Percentiles rank a stretch among this genome's conserved stretches.
Conservation (phyloP, 2,113 vertebrate species). For the Oryzias melastigma region DNA sequence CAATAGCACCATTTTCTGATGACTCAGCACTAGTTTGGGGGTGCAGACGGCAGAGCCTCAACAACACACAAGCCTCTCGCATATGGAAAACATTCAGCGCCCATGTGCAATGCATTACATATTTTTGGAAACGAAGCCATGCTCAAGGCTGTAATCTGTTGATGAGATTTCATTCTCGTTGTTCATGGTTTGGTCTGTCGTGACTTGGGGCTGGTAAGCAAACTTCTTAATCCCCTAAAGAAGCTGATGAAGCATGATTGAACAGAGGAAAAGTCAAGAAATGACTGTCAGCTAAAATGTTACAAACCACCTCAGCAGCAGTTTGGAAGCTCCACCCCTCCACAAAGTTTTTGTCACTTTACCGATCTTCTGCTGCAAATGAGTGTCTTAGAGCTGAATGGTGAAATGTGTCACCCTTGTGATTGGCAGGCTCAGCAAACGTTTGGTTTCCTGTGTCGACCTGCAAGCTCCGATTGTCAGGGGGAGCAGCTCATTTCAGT, state of each 20-base stretch:
- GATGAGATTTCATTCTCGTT: slow-evolving; percentile 59
- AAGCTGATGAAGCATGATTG: slow-evolving; percentile 24
- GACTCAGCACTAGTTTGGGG: slow-evolving; percentile 57
- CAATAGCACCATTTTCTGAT: slow-evolving; percentile 49
- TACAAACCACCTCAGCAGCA: slow-evolving; percentile 2
- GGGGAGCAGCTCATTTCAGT: slow-evolving; percentile 20
- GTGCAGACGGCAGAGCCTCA: slow-evolving; percentile 41
- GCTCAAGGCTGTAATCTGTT: slow-evolving; percentile 67
- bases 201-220: slow-evolving; percentile 54
- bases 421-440: slow-evolving; percentile 66
- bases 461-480: slow-evolving; percentile 48
- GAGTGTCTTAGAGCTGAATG: slow-evolving; percentile 69
- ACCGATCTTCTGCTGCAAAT: slow-evolving; percentile 58
- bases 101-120: slow-evolving; percentile 74
- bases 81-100: slow-evolving; percentile 72
- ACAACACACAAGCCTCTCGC: slow-evolving; percentile 63
- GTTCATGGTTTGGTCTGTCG: slow-evolving; percentile 57
- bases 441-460: slow-evolving; percentile 69
- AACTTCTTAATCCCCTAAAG: slow-evolving; percentile 8
- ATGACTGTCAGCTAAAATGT: slow-evolving; percentile 1
- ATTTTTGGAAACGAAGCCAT: slow-evolving; percentile 62
- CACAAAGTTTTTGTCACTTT: slow-evolving; percentile 39
- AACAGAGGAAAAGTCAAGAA: not conserved
- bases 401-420: slow-evolving; percentile 72
- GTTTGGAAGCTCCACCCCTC: slow-evolving; percentile 8